A percentile compares a stretch with the other conserved stretches of the same genome.
Evolutionary conservation across 2,888 invertebrate species (phyloP).

Genomic region (Ophioninae sp.): DNA sequence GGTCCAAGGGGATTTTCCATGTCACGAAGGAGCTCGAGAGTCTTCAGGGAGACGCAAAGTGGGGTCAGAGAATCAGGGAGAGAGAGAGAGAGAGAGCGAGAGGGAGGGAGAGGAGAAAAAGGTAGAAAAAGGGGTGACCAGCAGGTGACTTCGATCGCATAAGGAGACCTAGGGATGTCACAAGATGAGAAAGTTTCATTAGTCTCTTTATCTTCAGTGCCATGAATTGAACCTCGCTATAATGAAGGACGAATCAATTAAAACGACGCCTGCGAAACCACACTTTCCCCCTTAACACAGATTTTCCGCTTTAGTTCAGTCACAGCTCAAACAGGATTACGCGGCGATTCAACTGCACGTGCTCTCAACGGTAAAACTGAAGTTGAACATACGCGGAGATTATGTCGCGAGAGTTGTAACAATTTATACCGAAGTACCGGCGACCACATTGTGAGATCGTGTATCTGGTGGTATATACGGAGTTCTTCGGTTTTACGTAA

Average conservation of each 20-base stretch:
- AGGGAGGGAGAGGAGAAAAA: constrained; percentile 48
- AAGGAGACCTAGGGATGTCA: constrained; percentile 39
- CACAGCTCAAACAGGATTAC: constrained; percentile 3
- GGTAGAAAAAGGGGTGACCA: constrained; percentile 63
- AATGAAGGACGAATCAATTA: constrained; percentile 53
- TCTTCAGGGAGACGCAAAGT: constrained; percentile 20
- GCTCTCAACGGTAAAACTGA: neutral
- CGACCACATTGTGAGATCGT: constrained; percentile 30
- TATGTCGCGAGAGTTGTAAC: constrained; percentile 47
- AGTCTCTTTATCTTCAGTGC: constrained; percentile 36
- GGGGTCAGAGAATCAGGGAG: neutral
- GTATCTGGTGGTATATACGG: constrained; percentile 33
- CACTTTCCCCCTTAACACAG: neutral
- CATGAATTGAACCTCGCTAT: constrained; percentile 22
- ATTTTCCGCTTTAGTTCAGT: constrained; percentile 19
- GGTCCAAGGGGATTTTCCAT: constrained; percentile 49
- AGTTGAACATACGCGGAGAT: constrained; percentile 20
- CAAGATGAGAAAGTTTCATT: constrained; percentile 49
- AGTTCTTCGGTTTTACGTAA: constrained; percentile 45
- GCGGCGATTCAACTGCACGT: neutral
- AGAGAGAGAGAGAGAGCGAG: constrained; percentile 17
- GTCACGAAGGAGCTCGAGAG: constrained; percentile 32
- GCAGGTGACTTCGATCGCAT: constrained; percentile 66
- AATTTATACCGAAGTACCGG: constrained; percentile 37
- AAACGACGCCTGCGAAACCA: constrained; percentile 36